Percentiles rank a stretch among this genome's conserved stretches.
phyloP scores from a whole-genome alignment of 2,888 invertebrate species.

The Orthosia cruda region DNA sequence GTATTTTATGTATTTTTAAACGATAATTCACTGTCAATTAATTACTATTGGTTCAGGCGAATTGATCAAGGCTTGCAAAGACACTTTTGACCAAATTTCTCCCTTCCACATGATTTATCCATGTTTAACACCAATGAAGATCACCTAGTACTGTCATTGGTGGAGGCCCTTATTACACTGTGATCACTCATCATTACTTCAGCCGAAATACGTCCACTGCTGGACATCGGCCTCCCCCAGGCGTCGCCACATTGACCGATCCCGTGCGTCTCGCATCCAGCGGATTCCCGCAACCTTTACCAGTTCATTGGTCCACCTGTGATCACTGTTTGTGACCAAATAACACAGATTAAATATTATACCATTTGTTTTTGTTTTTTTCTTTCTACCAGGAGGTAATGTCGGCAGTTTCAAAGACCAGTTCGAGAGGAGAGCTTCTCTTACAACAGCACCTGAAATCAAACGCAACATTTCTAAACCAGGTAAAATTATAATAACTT shows the following conservation, averaged over 20 bases:
- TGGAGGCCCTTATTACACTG: no score
- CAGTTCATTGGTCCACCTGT: no score
- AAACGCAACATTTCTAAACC: slow-evolving; percentile 87
- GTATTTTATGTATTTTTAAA: no score
- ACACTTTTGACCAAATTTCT: not conserved
- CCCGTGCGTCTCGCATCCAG: no score
- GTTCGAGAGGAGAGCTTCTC: slow-evolving; percentile 95
- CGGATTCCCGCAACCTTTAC: no score
- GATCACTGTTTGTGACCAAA: no score
- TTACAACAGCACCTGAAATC: slow-evolving; percentile 88
- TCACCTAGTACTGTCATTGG: not conserved
- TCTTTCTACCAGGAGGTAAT: slow-evolving; percentile 92
- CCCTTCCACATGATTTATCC: not conserved
- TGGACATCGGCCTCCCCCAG: no score
- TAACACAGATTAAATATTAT: no score
- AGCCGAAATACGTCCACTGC: no score
- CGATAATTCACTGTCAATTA: not conserved
- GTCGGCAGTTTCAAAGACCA: slow-evolving; percentile 97
- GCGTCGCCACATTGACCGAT: no score
- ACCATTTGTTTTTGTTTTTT: not conserved
- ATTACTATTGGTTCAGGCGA: not conserved
- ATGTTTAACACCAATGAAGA: not conserved
- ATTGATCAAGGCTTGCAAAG: not conserved
- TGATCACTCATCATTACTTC: no score
- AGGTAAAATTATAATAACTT: slow-evolving; percentile 69